These are phyloP conservation scores for Stenolophus ochropezus DNA, from an alignment of 2,888 invertebrate species.

Conservation along the genomic window DNA sequence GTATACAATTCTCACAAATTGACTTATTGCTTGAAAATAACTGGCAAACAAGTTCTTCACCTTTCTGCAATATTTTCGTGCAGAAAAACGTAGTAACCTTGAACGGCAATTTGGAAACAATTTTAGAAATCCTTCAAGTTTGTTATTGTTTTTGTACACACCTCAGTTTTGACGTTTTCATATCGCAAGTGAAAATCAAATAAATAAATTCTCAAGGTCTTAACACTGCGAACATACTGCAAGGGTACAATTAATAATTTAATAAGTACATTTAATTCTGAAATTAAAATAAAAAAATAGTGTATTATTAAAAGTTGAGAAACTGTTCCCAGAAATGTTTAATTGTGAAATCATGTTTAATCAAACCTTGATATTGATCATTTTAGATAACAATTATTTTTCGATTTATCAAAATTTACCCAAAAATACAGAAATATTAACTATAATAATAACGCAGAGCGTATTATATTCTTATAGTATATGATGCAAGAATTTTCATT, in stretches of 20 bases:
- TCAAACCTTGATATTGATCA: background rate
- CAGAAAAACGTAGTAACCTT: slow-evolving; percentile 10
- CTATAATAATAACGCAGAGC: too few species aligned
- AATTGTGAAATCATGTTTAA: background rate
- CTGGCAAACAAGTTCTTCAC: background rate
- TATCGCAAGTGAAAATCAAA: slow-evolving; percentile 47
- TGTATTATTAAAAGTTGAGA: slow-evolving; percentile 12
- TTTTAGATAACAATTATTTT: background rate
- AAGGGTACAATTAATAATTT: slow-evolving; percentile 21
- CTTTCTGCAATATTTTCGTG: background rate
- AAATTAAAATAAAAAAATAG: slow-evolving; percentile 18
- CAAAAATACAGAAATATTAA: too few species aligned
- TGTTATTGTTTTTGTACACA: slow-evolving; percentile 14
- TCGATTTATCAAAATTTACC: background rate
- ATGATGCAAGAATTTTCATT: too few species aligned
- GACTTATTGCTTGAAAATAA: background rate
- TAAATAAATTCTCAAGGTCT: slow-evolving; percentile 33
- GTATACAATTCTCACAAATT: background rate
- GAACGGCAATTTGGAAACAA: slow-evolving; percentile 44
- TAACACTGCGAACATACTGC: background rate
- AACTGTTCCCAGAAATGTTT: background rate
- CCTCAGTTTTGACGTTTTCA: background rate
- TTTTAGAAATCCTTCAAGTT: slow-evolving; percentile 46
- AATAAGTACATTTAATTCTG: background rate
- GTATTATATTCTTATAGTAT: too few species aligned